Conservation (phyloP, 2,113 vertebrate genomes). For the Megaceryle torquata region DNA sequence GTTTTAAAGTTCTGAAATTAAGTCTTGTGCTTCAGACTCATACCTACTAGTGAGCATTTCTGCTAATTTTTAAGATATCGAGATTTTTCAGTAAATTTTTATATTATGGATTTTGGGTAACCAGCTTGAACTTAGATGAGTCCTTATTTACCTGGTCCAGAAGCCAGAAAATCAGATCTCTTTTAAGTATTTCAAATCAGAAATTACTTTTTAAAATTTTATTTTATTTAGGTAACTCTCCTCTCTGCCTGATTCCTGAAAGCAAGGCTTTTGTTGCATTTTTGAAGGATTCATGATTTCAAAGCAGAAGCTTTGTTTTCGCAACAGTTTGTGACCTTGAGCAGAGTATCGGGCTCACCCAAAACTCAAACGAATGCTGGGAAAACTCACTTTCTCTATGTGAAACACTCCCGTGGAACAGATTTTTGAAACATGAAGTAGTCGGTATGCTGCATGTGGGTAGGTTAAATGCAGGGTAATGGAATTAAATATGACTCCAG, state of each 20-base stretch:
- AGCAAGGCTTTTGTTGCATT: not conserved
- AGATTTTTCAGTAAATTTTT: not conserved
- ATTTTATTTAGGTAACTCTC: not conserved
- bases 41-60: not conserved
- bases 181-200: not conserved
- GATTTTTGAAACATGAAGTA: not conserved
- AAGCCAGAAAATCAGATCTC: not conserved
- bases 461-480: not conserved
- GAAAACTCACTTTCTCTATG: not conserved
- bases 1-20: not conserved
- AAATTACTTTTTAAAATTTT: not conserved
- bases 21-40: not conserved
- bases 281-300: not conserved
- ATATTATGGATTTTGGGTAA: not conserved
- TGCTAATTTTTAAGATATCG: not conserved
- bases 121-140: not conserved
- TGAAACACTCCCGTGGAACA: not conserved
- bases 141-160: not conserved
- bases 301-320: not conserved
- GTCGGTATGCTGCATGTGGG: not conserved
- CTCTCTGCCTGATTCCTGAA: not conserved
- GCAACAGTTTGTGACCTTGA: not conserved
- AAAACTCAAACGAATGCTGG: not conserved
- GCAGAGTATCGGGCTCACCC: not conserved
- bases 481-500: not conserved